A percentile compares a stretch with the other conserved stretches of the same genome.
Evolutionary conservation across 92 coral and sea anemone genomes (phyloP).

Genomic region (Porites divaricata): DNA sequence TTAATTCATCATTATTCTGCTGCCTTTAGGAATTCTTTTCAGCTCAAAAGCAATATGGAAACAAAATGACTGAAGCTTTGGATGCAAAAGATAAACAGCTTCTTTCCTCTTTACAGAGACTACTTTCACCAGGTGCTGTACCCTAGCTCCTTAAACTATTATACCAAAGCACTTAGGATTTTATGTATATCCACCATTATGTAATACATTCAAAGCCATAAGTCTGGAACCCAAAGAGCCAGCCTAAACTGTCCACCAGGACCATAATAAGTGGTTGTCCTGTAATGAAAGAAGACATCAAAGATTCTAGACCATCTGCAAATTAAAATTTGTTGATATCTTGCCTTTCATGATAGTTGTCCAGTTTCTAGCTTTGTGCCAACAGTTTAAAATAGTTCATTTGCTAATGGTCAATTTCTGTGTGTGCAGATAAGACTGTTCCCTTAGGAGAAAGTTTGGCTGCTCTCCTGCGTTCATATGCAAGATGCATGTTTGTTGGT

Average conservation of each 20-base stretch:
- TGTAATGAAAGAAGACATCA: too few relatives aligned
- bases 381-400: neutral
- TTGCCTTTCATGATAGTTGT: too few relatives aligned
- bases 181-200: too few relatives aligned
- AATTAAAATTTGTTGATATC: too few relatives aligned
- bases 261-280: too few relatives aligned
- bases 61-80: conserved; percentile 48
- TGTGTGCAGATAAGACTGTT: conserved; percentile 14
- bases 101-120: conserved; percentile 59
- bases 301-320: too few relatives aligned
- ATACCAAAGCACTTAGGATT: too few relatives aligned
- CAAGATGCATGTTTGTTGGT: conserved; percentile 86
- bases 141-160: too few relatives aligned
- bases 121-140: conserved; percentile 56
- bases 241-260: too few relatives aligned
- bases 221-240: too few relatives aligned
- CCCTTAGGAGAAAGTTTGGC: conserved; percentile 62
- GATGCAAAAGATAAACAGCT: conserved; percentile 68
- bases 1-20: neutral
- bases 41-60: conserved; percentile 76
- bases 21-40: conserved; percentile 68
- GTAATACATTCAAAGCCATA: too few relatives aligned
- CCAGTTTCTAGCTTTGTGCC: too few relatives aligned
- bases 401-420: neutral
- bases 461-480: conserved; percentile 67